Conservation (phyloP, 2,113 vertebrate species). For the Nestor notabilis region DNA sequence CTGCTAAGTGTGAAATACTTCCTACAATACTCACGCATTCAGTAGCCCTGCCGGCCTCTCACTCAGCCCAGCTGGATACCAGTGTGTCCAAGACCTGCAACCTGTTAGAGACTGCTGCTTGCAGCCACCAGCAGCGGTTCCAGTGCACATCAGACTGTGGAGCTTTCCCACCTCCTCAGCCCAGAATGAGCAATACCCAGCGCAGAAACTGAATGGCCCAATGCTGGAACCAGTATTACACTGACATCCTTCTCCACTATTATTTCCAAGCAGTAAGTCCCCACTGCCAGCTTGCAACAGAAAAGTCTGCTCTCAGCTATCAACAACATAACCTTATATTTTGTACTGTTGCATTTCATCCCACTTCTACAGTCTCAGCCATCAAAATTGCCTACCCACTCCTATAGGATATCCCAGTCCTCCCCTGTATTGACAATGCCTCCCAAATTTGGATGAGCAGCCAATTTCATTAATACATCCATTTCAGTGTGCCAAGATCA, state of each 20-base stretch:
- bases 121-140: background rate
- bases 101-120: background rate
- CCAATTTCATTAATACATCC: conserved; percentile 3
- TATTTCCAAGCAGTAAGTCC: background rate
- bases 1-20: background rate
- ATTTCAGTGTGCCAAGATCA: background rate
- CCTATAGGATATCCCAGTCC: background rate
- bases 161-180: background rate
- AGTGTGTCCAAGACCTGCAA: background rate
- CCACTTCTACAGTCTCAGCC: background rate
- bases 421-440: background rate
- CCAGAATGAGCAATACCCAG: too few relatives aligned
- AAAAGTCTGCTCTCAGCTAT: background rate
- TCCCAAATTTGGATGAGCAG: background rate
- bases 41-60: background rate
- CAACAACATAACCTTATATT: background rate
- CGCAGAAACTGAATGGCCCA: background rate
- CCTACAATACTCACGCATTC: background rate
- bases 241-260: background rate
- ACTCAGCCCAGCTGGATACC: background rate
- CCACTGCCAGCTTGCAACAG: background rate
- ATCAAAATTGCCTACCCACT: background rate
- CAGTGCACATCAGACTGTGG: fast-evolving
- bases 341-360: background rate
- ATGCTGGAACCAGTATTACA: background rate